Base-by-base conservation (phyloP, 2,113 vertebrate species). In the Spheniscus mendiculus region DNA sequence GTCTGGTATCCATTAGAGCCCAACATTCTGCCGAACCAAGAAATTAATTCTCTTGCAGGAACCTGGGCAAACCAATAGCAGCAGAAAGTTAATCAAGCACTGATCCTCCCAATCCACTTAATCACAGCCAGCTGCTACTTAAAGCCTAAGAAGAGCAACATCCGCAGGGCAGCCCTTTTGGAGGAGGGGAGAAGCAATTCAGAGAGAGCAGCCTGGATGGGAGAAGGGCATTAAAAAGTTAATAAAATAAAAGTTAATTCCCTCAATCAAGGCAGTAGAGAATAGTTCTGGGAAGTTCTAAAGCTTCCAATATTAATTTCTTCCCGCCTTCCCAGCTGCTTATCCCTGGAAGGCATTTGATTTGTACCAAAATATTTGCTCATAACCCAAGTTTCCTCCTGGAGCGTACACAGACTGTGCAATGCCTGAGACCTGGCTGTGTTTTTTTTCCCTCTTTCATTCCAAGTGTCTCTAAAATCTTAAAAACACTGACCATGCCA, bases 161-260 rank as follows among this genome's bases (percentile, higher is more conserved):
- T 96, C 97, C 97, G 93, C 47, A 79, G 96, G 98, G 98, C 98
- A 95, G 81, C 93, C 87, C 88, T 71, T 34, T 18, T 34, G 30
- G 30, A 94, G 96, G 93, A 90, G 92, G 96, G 89, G 91, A 61
- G 79, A 71, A 88, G 6, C 38, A 40, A 53, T 45, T n/a, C 52
- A 30, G 61, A 92, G 91, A 20, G 93, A 97, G 97, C 89, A 96
- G 95, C 96, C 93, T 98, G 91, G 67, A 95, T 96, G 87, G 90
- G 85, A 74, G 94, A 95, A 98, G 98, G 98, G 98, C 98, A 98
- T 96, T 87, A 97, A 94, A 92, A 98, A 98, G 98, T 98, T 98
- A 98, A 97, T 98, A 98, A 98, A 98, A 98, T 98, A 98, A 96
- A 98, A 98, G 97, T 94, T 98, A 98, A 98, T 98, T 97, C 97